Conservation (phyloP, 2,888 invertebrate species). For the Orthosia gracilis region DNA sequence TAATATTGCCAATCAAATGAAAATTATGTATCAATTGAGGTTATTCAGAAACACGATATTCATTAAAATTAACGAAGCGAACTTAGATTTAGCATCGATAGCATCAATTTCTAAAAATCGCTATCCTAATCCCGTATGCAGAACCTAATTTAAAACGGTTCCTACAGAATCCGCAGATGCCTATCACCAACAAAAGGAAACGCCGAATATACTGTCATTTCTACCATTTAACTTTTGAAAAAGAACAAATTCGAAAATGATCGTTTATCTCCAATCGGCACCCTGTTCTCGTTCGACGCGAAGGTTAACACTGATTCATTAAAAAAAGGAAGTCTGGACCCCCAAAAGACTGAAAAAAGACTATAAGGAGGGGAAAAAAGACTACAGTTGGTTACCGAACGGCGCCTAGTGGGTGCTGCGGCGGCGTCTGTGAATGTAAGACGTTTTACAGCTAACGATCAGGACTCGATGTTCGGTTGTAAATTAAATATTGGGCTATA, state of each 20-base stretch:
- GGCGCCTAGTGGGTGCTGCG: constrained; percentile 89
- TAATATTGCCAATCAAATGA: constrained; percentile 11
- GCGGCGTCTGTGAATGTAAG: constrained; percentile 88
- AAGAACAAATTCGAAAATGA: constrained; percentile 72
- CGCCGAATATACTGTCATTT: constrained; percentile 86
- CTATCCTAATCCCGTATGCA: constrained; percentile 32
- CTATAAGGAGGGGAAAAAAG: constrained; percentile 82
- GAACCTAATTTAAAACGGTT: constrained; percentile 74
- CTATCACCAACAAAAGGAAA: constrained; percentile 80
- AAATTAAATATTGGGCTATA: constrained; percentile 40
- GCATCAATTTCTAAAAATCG: constrained; percentile 29
- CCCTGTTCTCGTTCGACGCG: constrained; percentile 89
- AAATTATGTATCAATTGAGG: constrained; percentile 33
- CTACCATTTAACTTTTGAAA: constrained; percentile 78
- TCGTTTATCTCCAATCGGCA: constrained; percentile 90
- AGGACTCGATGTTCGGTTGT: constrained; percentile 3
- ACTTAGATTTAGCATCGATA: constrained; percentile 19
- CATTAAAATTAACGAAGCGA: constrained; percentile 39
- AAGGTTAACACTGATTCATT: constrained; percentile 91
- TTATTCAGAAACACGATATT: constrained; percentile 3
- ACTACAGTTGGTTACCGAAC: constrained; percentile 88
- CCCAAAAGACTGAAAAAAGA: constrained; percentile 90
- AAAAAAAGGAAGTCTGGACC: constrained; percentile 88
- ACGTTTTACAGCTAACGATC: constrained; percentile 78
- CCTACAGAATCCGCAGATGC: constrained; percentile 77